Evolutionary conservation across 2,888 invertebrate species (phyloP), one percentile per base, ranked within the genome.

Genomic region (Dermolepida albohirtum): DNA sequence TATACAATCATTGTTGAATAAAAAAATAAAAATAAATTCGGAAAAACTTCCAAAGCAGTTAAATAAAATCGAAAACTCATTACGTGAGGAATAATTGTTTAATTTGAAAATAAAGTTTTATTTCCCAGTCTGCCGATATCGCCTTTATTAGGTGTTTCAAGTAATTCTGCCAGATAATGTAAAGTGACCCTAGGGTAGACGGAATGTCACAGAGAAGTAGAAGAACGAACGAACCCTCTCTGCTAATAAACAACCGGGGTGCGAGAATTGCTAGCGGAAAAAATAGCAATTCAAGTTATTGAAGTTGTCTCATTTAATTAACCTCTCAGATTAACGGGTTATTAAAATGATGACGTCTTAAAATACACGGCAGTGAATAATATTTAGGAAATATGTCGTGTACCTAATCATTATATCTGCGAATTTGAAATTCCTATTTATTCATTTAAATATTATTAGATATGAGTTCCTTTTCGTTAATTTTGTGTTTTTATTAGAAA

Each of bases 131-230:
- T 43, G 43, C 6, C 59, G 41, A 47, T 59, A 59, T 41, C 41
- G 8, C n/a, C 41, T 59, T 59, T 59, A 59, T 59, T 59, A 59
- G 59, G 59, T 59, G 47, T 59, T 59, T 47, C 27, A 59, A 47
- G 47, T 59, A 59, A 59, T 59, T 59, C 47, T 34, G 22, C 29
- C 29, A 47, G 59, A 44, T 59, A 59, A 59, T 59, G 59, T 59
- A 59, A 59, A 59, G 41, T 59, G 59, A 47, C 59, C 59, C 59
- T 59, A 59, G 59, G 59, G 59, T 59, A 59, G 47, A 59, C 47
- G 47, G 41, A 47, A 59, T 34, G 47, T 47, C 59, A 27, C 34
- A 34, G 44, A 57, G 43, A 57, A 43, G 57, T 43, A 27, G 27
- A 34, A 34, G 34, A 10, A 34, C 34, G 34, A 34, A 29, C 55